phyloP scores from a whole-genome alignment of 2,888 invertebrate genomes.

The Trisateles emortualis region DNA sequence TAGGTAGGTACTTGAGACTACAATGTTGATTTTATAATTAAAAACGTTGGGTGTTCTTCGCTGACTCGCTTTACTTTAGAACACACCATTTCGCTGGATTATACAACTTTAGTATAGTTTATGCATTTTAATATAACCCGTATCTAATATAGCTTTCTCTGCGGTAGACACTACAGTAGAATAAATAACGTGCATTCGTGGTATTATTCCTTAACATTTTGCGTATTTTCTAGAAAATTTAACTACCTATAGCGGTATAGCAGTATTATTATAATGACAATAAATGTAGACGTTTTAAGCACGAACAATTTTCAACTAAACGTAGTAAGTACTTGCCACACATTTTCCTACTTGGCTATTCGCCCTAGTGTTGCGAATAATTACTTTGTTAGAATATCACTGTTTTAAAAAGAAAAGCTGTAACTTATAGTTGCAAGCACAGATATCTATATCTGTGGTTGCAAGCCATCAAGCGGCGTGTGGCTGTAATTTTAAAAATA shows the following conservation, averaged over 20 bases:
- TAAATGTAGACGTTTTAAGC: slow-evolving; percentile 6
- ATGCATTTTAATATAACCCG: not conserved
- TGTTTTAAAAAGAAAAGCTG: not conserved
- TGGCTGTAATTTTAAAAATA: not conserved
- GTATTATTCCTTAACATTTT: not conserved
- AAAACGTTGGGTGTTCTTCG: no score
- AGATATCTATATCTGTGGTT: no score
- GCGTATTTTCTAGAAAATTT: slow-evolving; percentile 6
- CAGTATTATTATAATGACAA: slow-evolving; percentile 8
- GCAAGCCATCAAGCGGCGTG: not conserved
- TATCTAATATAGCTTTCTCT: not conserved
- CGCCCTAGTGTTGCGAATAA: not conserved
- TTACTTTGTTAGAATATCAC: not conserved
- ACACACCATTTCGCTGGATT: not conserved
- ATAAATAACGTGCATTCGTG: not conserved
- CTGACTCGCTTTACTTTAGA: not conserved
- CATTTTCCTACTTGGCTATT: not conserved
- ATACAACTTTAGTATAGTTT: not conserved
- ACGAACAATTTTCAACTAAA: slow-evolving; percentile 6
- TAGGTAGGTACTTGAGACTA: no score
- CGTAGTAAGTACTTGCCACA: not conserved
- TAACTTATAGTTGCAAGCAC: not conserved
- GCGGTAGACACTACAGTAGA: not conserved
- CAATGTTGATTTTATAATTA: no score
- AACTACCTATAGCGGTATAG: not conserved